Percentiles rank a stretch among this genome's conserved stretches.
Conservation (phyloP, 2,113 vertebrate genomes). For the Formicarius rufipectus region DNA sequence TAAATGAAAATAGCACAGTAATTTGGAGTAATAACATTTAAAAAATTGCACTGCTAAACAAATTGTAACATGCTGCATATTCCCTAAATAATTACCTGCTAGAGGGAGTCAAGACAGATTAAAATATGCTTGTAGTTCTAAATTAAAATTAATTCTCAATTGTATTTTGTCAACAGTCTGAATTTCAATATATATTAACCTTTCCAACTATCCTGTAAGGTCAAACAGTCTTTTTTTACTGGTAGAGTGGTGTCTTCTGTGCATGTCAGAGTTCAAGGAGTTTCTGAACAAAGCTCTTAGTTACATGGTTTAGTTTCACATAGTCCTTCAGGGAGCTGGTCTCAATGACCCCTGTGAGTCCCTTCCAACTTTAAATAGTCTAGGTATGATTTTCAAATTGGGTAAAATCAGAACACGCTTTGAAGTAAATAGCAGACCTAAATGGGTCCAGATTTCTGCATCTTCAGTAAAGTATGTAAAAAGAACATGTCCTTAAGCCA, state of each 20-base stretch:
- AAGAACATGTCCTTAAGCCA: neutral
- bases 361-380: neutral
- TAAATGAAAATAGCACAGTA: neutral
- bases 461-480: neutral
- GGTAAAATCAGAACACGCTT: neutral
- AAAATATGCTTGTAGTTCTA: neutral
- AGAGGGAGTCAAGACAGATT: neutral
- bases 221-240: neutral
- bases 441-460: neutral
- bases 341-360: rapidly evolving
- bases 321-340: neutral
- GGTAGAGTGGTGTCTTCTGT: neutral
- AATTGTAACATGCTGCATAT: neutral
- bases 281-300: neutral
- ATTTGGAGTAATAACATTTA: neutral
- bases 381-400: neutral
- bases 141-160: neutral
- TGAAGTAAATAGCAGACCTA: neutral
- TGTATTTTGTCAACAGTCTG: neutral
- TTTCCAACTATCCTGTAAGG: neutral
- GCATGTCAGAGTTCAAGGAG: neutral
- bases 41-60: neutral
- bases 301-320: neutral
- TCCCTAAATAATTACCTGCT: neutral
- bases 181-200: neutral